These are phyloP conservation scores for Coracias cyanogaster DNA, from an alignment of 2,797 vertebrate genomes.

Conservation along the genomic window DNA sequence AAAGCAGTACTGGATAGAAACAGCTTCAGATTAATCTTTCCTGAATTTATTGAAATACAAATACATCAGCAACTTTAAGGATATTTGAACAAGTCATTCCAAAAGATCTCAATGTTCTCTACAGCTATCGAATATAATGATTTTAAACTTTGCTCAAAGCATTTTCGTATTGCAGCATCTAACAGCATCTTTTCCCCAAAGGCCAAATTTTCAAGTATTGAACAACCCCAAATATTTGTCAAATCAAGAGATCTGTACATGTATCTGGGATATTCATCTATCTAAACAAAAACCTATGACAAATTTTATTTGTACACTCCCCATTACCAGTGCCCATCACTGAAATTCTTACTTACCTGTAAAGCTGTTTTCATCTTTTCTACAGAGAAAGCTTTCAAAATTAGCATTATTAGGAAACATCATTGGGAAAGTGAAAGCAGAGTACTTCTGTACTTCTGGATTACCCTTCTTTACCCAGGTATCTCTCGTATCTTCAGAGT, in stretches of 20 bases:
- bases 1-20: slow-evolving; percentile 15
- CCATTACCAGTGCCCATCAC: background rate
- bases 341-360: background rate
- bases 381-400: background rate
- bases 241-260: background rate
- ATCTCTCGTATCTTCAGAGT: background rate
- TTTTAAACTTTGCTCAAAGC: background rate
- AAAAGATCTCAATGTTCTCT: slow-evolving; percentile 34
- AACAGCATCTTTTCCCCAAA: background rate
- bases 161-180: background rate
- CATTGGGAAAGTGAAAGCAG: background rate
- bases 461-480: background rate
- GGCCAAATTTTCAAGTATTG: background rate
- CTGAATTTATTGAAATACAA: slow-evolving; percentile 53
- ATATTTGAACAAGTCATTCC: slow-evolving; percentile 48
- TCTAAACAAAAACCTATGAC: background rate
- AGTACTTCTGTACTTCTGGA: background rate
- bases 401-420: background rate
- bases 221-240: background rate
- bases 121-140: background rate
- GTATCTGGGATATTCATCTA: background rate
- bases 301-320: background rate
- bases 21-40: slow-evolving; percentile 25
- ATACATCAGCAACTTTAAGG: slow-evolving; percentile 34
- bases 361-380: background rate